Conservation (phyloP, 2,113 vertebrate genomes). For the Trogon melanurus region DNA sequence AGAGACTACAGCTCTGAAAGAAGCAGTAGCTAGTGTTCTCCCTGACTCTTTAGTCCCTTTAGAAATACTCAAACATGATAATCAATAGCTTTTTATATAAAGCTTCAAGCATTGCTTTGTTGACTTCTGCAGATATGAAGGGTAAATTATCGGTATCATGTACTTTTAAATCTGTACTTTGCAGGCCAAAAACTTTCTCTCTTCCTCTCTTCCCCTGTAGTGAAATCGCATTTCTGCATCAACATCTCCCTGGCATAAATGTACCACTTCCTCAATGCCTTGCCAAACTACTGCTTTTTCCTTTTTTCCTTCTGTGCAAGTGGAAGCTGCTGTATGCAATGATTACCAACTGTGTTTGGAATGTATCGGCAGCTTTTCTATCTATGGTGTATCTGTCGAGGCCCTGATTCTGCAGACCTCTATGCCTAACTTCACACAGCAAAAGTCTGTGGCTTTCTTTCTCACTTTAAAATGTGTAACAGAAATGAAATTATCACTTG, state of each 20-base stretch:
- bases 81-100: constrained; percentile 12
- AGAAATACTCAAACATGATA: not conserved
- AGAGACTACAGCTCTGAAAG: not conserved
- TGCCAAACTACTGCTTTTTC: not conserved
- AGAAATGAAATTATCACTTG: constrained; percentile 35
- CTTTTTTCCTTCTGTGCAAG: not conserved
- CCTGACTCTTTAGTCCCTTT: not conserved
- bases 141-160: constrained; percentile 7
- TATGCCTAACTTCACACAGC: not conserved
- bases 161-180: not conserved
- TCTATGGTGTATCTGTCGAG: not conserved
- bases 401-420: constrained; percentile 29
- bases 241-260: not conserved
- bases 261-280: not conserved
- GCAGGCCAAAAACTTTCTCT: not conserved
- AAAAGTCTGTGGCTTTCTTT: not conserved
- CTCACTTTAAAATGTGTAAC: not conserved
- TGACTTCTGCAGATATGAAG: not conserved
- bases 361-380: not conserved
- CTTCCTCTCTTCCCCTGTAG: not conserved
- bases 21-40: not conserved
- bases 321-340: not conserved
- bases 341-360: constrained; percentile 15
- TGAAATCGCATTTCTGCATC: not conserved
- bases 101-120: not conserved